Percentiles rank a stretch among this genome's conserved stretches.
phyloP scores from a whole-genome alignment of 2,797 vertebrate genomes.

The Morus bassanus region DNA sequence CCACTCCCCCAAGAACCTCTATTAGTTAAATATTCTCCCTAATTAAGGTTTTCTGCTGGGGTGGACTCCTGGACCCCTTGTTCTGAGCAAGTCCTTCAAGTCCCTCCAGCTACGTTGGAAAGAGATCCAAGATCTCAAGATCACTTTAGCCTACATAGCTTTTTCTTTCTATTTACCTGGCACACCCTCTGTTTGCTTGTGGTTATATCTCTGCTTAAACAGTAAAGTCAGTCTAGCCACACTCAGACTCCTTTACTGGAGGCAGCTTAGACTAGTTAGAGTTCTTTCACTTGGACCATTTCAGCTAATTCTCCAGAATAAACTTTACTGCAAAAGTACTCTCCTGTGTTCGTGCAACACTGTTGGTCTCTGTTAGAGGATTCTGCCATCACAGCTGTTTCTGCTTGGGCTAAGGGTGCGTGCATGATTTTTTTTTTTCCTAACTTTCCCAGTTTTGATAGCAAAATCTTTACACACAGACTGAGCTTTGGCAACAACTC shows the following conservation, averaged over 20 bases:
- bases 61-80: background rate
- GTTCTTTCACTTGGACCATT: background rate
- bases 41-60: background rate
- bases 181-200: slow-evolving; percentile 5
- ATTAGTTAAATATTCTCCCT: background rate
- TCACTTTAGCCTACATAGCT: background rate
- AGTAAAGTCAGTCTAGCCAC: background rate
- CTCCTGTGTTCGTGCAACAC: background rate
- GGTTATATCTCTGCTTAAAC: background rate
- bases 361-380: background rate
- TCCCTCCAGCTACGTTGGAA: background rate
- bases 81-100: background rate
- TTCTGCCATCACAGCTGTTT: background rate
- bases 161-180: slow-evolving; percentile 2
- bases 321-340: background rate
- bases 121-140: background rate
- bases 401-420: fast-evolving
- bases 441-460: background rate
- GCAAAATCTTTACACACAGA: background rate
- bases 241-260: background rate
- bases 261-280: background rate
- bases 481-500: background rate
- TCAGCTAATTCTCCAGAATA: background rate
- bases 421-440: too few species aligned
- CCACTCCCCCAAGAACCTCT: background rate